These are phyloP conservation scores for Pantherophis guttatus DNA, from an alignment of 2,113 vertebrate genomes.

Conservation along the genomic window DNA sequence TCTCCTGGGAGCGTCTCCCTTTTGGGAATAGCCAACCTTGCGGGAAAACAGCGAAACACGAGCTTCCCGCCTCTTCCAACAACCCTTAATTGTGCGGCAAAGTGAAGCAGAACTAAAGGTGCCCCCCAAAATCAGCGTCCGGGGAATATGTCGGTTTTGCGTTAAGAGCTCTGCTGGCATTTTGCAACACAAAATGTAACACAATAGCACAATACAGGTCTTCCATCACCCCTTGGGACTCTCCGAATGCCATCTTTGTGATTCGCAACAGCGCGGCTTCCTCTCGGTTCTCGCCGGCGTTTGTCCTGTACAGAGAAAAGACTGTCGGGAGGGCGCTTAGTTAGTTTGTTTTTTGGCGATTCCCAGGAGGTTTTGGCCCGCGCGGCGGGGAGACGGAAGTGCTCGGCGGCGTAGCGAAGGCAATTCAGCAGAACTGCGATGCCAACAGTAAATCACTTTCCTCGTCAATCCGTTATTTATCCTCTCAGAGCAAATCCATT, in stretches of 20 bases:
- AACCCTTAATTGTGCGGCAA: not conserved
- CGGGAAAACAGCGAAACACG: not conserved
- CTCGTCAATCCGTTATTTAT: not conserved
- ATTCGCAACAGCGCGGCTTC: not conserved
- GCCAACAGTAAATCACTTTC: not conserved
- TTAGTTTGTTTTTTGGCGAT: not conserved
- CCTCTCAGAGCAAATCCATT: not conserved
- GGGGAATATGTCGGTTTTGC: not conserved
- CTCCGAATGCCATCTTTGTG: not conserved
- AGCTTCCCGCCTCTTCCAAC: not conserved
- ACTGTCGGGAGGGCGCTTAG: not conserved
- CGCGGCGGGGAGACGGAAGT: not conserved
- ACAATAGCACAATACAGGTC: not conserved
- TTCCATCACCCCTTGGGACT: not conserved
- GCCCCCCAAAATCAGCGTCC: not conserved
- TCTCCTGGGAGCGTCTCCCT: not conserved
- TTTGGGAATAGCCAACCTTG: not conserved
- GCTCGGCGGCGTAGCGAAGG: not conserved
- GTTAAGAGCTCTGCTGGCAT: not conserved
- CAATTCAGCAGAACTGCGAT: not conserved
- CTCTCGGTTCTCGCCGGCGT: fast-evolving
- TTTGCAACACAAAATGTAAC: not conserved
- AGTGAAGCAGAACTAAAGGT: not conserved
- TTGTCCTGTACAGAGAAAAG: not conserved
- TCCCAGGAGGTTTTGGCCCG: not conserved